Percentiles rank a stretch among this genome's conserved stretches.
These are phyloP conservation scores for Leptosomus discolor DNA, from an alignment of 2,113 vertebrate species.

Conservation along the genomic window DNA sequence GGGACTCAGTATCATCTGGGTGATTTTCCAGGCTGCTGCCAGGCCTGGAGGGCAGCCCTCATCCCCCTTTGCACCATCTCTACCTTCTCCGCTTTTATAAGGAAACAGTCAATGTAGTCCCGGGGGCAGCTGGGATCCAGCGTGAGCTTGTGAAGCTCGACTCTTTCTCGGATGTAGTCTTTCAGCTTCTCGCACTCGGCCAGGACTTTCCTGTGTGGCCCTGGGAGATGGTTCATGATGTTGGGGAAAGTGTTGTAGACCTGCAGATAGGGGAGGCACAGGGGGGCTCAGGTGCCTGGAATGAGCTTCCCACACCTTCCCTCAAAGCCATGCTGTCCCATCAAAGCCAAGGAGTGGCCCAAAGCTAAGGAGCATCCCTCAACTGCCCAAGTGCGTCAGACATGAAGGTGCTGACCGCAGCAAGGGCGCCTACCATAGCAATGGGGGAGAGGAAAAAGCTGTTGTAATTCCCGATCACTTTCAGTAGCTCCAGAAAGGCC, in stretches of 20 bases:
- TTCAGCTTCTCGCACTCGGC: constrained; percentile 12
- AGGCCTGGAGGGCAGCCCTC: not conserved
- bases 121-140: constrained; percentile 57
- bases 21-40: not conserved
- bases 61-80: not conserved
- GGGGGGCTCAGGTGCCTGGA: not conserved
- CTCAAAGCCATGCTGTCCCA: not conserved
- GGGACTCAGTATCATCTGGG: not conserved
- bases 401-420: not conserved
- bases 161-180: constrained; percentile 29
- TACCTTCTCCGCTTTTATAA: constrained; percentile 63
- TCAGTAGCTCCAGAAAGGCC: not conserved
- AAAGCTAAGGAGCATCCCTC: not conserved
- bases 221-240: constrained; percentile 55
- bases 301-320: not conserved
- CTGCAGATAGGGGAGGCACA: not conserved
- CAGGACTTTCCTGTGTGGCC: constrained; percentile 46
- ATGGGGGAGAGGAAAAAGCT: not conserved
- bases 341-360: not conserved
- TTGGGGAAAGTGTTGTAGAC: constrained; percentile 61
- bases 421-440: not conserved
- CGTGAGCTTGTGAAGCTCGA: constrained; percentile 11
- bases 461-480: not conserved
- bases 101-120: constrained; percentile 69
- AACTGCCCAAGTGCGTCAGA: accelerated